Evolutionary conservation across 2,113 vertebrate species (phyloP), one percentile per base, ranked within the genome.

Genomic region (Microcebus tavaratra): DNA sequence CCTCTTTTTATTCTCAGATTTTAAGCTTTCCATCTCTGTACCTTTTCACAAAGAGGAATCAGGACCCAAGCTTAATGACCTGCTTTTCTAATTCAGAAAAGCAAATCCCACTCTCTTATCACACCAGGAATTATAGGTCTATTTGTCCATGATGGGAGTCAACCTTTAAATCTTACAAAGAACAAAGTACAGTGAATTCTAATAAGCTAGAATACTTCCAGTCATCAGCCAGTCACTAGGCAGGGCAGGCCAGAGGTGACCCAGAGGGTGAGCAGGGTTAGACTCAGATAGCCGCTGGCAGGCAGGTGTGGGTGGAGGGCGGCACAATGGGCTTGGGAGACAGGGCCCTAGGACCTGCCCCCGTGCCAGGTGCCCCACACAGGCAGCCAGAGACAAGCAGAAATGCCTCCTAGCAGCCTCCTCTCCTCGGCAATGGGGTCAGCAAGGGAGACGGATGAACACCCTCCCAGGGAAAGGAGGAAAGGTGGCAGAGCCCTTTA

Each of bases 1-100:
- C 61, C 98, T 97, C 86, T 90, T 98, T 72, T 97, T 98, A 31
- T n/a, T 70, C 23, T 17, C 73, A 23, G 96, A 55, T 34, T 70
- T 65, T 15, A 86, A 34, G 10, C n/a, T 39, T 50, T 87, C 97
- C 98, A 98, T 98, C 31, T 72, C 78, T 68, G 50, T 83, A 31
- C 42, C 27, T 34, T 80, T 17, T 23, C 67, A 31, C 5, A 8
- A 57, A 83, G 27, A 34, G 6, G 42, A 50, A 29, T 61, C 42
- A 63, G 78, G n/a, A 29, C 17, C 81, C 53, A 72, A 25, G 55
- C 7, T 68, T 48, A 68, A 36, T 13, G 86, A 48, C 68, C 55
- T 10, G 68, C 25, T 83, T 95, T 72, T 87, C 36, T 57, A 13
- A 23, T 17, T 65, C 80, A 39, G 70, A 9, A 50, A 31, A 25